Conservation (phyloP, 1,140 invertebrate species). For the Drosophila nikananu region DNA sequence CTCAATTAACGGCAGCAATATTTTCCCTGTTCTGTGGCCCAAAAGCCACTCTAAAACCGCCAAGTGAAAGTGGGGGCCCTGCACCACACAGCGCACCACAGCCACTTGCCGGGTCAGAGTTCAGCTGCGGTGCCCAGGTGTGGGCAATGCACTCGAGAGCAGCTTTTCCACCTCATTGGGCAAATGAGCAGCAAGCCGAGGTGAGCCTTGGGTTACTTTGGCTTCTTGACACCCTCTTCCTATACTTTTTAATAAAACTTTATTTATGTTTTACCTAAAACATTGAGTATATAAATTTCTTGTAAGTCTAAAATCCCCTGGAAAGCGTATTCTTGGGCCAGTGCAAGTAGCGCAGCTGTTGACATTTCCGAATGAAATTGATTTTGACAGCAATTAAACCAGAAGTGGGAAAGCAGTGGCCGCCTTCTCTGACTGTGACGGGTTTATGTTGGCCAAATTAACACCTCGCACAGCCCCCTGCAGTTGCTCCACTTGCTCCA, state of each 20-base stretch:
- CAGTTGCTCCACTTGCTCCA: constrained; percentile 46
- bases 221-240: not conserved
- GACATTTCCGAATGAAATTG: constrained; percentile 50
- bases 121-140: constrained; percentile 40
- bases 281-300: not conserved
- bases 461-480: constrained; percentile 47
- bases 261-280: not conserved
- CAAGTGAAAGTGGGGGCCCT: constrained; percentile 75
- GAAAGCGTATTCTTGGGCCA: not conserved
- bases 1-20: constrained; percentile 65
- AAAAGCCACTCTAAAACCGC: constrained; percentile 48
- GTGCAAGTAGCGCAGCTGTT: constrained; percentile 12
- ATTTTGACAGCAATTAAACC: constrained; percentile 50
- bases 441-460: constrained; percentile 61
- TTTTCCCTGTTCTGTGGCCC: constrained; percentile 53
- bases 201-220: not conserved
- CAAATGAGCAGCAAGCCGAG: constrained; percentile 46
- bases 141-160: constrained; percentile 56
- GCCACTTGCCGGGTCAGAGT: constrained; percentile 54
- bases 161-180: constrained; percentile 57
- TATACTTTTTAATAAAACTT: not conserved
- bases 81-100: constrained; percentile 2
- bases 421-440: constrained; percentile 32
- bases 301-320: not conserved
- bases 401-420: constrained; percentile 31